Evolutionary conservation across 2,797 vertebrate species (phyloP).

Genomic region (Liasis olivaceus): DNA sequence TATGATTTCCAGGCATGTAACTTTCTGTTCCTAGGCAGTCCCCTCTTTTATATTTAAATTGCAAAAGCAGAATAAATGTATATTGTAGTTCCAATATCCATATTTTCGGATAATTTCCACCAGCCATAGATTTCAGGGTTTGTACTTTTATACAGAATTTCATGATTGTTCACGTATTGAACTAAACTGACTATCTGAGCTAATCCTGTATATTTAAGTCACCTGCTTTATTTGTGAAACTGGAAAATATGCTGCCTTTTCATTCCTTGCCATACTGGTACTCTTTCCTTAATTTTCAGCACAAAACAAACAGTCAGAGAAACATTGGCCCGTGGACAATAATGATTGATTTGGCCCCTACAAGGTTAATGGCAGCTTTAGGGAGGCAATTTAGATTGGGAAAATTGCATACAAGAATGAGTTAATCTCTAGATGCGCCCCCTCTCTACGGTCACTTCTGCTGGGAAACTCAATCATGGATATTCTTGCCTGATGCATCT

Average conservation of each 20-base stretch:
- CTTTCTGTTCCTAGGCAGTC: neutral
- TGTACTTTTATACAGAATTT: neutral
- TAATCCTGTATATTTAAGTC: neutral
- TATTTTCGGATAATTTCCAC: neutral
- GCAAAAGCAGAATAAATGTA: neutral
- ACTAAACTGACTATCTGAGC: neutral
- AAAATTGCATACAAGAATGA: neutral
- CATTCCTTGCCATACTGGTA: neutral
- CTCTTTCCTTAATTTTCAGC: neutral
- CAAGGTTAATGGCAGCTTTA: neutral
- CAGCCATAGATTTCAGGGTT: neutral
- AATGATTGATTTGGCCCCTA: neutral
- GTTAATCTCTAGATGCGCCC: neutral
- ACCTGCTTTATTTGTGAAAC: neutral
- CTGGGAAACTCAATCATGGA: neutral
- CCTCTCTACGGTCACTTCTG: neutral
- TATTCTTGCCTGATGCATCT: neutral
- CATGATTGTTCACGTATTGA: neutral
- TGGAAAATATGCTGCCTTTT: neutral
- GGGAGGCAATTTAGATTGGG: neutral
- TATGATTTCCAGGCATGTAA: neutral
- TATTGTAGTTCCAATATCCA: too few species aligned
- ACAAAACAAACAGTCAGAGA: neutral
- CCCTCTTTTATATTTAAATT: neutral
- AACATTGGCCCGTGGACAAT: accelerated